Conservation (phyloP, 2,113 vertebrate genomes). For the Amphilophus citrinellus region DNA sequence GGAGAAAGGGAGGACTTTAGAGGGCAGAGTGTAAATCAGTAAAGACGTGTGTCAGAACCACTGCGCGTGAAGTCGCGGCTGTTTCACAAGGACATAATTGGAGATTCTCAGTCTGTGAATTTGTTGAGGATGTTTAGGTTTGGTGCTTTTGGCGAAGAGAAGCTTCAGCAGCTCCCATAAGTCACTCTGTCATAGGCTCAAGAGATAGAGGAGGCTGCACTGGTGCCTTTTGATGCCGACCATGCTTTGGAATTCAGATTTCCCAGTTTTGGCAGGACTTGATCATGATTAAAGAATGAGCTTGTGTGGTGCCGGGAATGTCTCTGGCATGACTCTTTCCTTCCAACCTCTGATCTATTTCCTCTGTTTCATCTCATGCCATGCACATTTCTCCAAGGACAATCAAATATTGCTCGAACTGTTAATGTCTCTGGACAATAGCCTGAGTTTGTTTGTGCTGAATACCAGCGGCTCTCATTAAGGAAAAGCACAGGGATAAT, state of each 20-base stretch:
- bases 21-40: slow-evolving; percentile 49
- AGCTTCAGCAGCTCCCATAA: slow-evolving; percentile 53
- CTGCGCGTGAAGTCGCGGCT: slow-evolving; percentile 5
- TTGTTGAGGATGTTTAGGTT: slow-evolving; percentile 35
- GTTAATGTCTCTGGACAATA: slow-evolving; percentile 38
- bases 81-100: slow-evolving; percentile 7
- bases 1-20: slow-evolving; percentile 33
- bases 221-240: slow-evolving; percentile 51
- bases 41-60: slow-evolving; percentile 33
- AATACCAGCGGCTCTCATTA: slow-evolving; percentile 52
- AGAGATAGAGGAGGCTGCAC: slow-evolving; percentile 25
- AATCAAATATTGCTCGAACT: slow-evolving; percentile 27
- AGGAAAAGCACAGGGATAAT: slow-evolving; percentile 25
- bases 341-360: slow-evolving; percentile 43
- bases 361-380: slow-evolving; percentile 60
- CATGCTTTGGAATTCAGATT: slow-evolving; percentile 67
- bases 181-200: slow-evolving; percentile 63
- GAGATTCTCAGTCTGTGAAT: not conserved
- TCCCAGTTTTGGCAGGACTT: slow-evolving; percentile 63
- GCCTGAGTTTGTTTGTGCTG: slow-evolving; percentile 17
- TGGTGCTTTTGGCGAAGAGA: slow-evolving; percentile 16
- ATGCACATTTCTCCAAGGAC: slow-evolving; percentile 35
- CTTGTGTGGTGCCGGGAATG: slow-evolving; percentile 62
- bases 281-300: slow-evolving; percentile 76
- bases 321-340: slow-evolving; percentile 39